Conservation (phyloP, 2,888 invertebrate genomes). For the Coecobrya sp. region DNA sequence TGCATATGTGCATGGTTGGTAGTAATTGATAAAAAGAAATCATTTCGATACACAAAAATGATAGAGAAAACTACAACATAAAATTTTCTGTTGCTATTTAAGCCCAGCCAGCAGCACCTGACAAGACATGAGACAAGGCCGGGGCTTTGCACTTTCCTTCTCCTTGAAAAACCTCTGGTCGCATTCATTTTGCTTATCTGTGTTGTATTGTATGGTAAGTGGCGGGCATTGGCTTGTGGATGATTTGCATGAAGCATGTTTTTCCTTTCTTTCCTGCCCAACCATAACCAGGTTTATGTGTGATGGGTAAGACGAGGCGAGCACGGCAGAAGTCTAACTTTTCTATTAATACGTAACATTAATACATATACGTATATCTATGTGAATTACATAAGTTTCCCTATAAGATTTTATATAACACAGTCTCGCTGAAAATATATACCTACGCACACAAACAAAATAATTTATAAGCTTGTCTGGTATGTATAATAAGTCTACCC, state of each 20-base stretch:
- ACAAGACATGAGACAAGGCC: slow-evolving; percentile 61
- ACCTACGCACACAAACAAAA: neutral
- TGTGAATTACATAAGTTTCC: too few relatives aligned
- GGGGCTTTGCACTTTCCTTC: slow-evolving; percentile 71
- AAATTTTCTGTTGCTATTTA: too few relatives aligned
- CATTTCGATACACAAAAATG: too few relatives aligned
- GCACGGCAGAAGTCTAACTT: too few relatives aligned
- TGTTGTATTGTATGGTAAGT: neutral
- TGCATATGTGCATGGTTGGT: too few relatives aligned
- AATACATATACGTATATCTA: too few relatives aligned
- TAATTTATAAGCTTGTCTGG: neutral
- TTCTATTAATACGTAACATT: too few relatives aligned
- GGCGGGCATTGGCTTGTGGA: neutral
- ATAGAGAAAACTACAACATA: too few relatives aligned
- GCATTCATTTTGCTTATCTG: slow-evolving; percentile 22
- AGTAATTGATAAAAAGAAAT: too few relatives aligned
- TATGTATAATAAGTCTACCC: too few relatives aligned
- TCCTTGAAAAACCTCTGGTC: slow-evolving; percentile 10
- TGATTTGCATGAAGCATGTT: neutral
- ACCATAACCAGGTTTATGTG: neutral
- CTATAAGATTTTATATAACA: too few relatives aligned
- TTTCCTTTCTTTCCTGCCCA: neutral
- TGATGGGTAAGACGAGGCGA: neutral
- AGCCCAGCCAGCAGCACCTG: slow-evolving; percentile 6
- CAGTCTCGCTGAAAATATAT: neutral